Evolutionary conservation across 2,113 vertebrate species (phyloP), one percentile per base, ranked within the genome.

Genomic region (Lutjanus erythropterus): DNA sequence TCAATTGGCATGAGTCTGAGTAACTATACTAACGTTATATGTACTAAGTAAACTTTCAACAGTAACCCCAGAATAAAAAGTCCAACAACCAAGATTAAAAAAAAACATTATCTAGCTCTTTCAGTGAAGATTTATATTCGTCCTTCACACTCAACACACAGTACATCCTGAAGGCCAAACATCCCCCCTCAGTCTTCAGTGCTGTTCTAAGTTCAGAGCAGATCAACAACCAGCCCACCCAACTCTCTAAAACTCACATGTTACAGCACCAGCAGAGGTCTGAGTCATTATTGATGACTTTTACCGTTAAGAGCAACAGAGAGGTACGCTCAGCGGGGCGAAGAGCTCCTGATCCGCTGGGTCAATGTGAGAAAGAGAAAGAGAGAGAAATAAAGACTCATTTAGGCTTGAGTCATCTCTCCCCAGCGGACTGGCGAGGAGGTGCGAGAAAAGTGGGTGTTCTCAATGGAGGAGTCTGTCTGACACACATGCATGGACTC

Each of bases 231-330:
- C 75, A 82, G 39, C 78, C 81, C 25, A 67, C 58, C 39, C 15
- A 37, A 9, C 27, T 82, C 75, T 76, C n/a, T 41, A 70, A 76
- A 73, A 70, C 14, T 41, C 44, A 75, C 37, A n/a, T 50, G 73
- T 66, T 77, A 31, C 61, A 53, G 1, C 72, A 44, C 25, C 1
- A 14, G 41, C 59, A 35, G 62, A 84, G 80, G 59, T 62, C 75
- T 88, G 88, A 92, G 59, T 90, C 87, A 91, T 78, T 53, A 59
- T 31, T 65, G 76, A 67, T 85, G 85, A 88, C 86, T 86, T 89
- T 87, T 76, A 76, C 5, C 3, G 25, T 44, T 73, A 61, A 89
- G 71, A 84, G 80, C 79, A 52, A 59, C n/a, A 60, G 44, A 71
- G 84, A 86, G 55, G 86, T 80, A 80, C 81, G 49, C 68, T 75